These are phyloP conservation scores for Chloebia gouldiae DNA, from an alignment of 2,113 vertebrate species.

Conservation along the genomic window DNA sequence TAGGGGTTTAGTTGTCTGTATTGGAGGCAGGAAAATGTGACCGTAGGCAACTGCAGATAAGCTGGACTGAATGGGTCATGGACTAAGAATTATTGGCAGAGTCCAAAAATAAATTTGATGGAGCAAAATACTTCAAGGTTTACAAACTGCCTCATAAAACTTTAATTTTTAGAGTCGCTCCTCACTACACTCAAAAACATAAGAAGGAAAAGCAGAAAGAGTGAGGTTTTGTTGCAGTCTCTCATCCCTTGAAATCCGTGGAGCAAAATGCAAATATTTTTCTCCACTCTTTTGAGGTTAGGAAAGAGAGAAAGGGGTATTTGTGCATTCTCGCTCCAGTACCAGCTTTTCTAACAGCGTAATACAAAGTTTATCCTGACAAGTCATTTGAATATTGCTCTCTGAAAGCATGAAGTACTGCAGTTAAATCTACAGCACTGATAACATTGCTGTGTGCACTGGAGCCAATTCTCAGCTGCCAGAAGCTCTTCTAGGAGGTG, in stretches of 20 bases:
- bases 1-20: background rate
- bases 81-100: background rate
- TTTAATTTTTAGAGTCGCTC: background rate
- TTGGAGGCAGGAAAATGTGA: background rate
- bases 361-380: conserved; percentile 28
- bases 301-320: background rate
- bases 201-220: background rate
- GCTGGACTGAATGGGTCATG: background rate
- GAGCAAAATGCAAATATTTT: background rate
- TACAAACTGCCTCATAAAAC: background rate
- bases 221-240: background rate
- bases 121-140: background rate
- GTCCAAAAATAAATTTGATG: background rate
- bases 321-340: background rate
- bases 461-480: background rate
- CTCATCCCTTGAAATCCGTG: background rate
- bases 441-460: background rate
- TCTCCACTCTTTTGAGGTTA: background rate
- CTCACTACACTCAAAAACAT: background rate
- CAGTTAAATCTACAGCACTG: conserved; percentile 1
- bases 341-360: background rate
- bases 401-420: conserved; percentile 17
- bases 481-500: background rate
- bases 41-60: background rate
- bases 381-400: background rate